Evolutionary conservation across 2,888 invertebrate genomes (phyloP).

Genomic region (Rhagium mordax): DNA sequence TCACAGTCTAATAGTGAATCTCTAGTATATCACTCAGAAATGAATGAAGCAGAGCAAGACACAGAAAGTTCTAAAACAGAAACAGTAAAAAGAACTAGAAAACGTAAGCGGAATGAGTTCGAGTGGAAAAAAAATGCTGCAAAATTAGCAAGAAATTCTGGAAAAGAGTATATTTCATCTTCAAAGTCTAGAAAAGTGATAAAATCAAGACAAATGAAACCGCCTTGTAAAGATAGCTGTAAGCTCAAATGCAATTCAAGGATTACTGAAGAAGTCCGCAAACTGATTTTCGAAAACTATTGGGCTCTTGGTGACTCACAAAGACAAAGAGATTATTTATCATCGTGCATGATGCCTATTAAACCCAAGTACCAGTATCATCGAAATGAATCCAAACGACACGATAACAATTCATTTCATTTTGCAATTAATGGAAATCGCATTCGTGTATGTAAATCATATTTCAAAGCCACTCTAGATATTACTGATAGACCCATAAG

Average conservation of each 20-base stretch:
- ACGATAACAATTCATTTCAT: conserved; percentile 24
- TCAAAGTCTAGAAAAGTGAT: conserved; percentile 27
- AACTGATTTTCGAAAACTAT: conserved; percentile 10
- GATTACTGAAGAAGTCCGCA: conserved; percentile 6
- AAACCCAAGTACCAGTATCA: conserved; percentile 29
- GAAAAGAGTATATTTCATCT: conserved; percentile 19
- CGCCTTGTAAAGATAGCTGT: conserved; percentile 30
- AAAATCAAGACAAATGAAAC: conserved; percentile 23
- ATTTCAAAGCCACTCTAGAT: conserved; percentile 25
- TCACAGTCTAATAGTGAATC: not conserved
- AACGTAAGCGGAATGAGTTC: not conserved
- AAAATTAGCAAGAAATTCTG: conserved; percentile 28
- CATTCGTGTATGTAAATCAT: conserved; percentile 26
- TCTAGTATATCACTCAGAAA: not conserved
- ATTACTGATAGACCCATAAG: conserved; percentile 30
- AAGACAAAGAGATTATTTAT: not conserved
- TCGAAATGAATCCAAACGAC: conserved; percentile 9
- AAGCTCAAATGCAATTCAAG: conserved; percentile 20
- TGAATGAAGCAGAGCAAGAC: not conserved
- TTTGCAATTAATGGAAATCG: conserved; percentile 1
- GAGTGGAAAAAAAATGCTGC: conserved; percentile 34
- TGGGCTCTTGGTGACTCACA: conserved; percentile 4
- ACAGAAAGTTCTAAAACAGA: not conserved
- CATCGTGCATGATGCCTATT: not conserved
- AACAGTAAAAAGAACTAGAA: not conserved